Evolutionary conservation across 2,888 invertebrate genomes (phyloP).

Genomic region (Proisotoma minuta): DNA sequence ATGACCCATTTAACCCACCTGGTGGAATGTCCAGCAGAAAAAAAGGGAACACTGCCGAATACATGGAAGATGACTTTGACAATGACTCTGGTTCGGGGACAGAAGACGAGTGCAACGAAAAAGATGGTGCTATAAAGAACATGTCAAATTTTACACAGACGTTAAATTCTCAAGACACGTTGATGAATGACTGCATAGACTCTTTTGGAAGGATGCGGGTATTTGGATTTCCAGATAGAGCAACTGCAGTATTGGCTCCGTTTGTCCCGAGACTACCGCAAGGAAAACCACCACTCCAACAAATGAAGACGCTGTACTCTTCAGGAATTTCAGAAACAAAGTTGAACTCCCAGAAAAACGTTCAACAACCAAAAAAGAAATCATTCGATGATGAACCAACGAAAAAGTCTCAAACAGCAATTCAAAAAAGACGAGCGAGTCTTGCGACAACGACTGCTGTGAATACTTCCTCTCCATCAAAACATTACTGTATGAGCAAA

Average conservation of each 20-base stretch:
- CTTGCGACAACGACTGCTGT: too few species aligned
- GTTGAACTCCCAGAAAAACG: too few species aligned
- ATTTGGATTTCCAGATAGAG: neutral
- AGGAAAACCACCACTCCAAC: too few species aligned
- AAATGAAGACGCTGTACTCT: too few species aligned
- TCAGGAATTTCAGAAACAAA: too few species aligned
- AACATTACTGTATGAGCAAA: neutral
- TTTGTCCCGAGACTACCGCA: constrained; percentile 10
- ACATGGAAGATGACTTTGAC: constrained; percentile 6
- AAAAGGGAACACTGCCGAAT: neutral
- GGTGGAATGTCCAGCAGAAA: constrained; percentile 8
- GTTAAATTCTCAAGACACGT: constrained; percentile 11
- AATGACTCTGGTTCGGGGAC: constrained; percentile 20
- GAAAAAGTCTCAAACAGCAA: neutral
- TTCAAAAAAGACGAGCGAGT: neutral
- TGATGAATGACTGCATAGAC: neutral
- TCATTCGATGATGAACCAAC: constrained; percentile 1
- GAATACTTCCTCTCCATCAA: neutral
- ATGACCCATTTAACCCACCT: constrained; percentile 46
- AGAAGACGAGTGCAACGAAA: constrained; percentile 41
- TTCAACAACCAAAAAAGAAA: neutral
- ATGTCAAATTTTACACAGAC: constrained; percentile 17
- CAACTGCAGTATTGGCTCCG: constrained; percentile 2
- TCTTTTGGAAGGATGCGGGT: neutral
- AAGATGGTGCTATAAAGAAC: constrained; percentile 25